Evolutionary conservation across 1,140 invertebrate genomes (phyloP).

Genomic region (Pogonomyrmex californicus): DNA sequence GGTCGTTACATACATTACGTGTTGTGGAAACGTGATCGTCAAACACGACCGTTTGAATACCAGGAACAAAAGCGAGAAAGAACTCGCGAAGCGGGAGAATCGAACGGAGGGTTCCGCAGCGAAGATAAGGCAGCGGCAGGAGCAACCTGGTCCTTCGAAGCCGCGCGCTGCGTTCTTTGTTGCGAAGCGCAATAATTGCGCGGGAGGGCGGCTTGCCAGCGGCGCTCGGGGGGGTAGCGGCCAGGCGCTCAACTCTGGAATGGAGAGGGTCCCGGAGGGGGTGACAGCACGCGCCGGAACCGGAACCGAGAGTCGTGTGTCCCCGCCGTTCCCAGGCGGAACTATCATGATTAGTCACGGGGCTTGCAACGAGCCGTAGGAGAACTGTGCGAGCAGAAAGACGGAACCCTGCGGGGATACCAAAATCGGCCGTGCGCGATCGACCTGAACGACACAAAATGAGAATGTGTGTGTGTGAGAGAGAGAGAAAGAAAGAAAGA

Average conservation of each 20-base stretch:
- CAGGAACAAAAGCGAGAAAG: conserved; percentile 23
- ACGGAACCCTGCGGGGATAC: conserved; percentile 56
- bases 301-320: conserved; percentile 87
- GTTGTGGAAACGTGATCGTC: neutral
- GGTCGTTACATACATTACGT: neutral
- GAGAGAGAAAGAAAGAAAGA: conserved; percentile 26
- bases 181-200: conserved; percentile 83
- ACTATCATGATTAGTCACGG: conserved; percentile 87
- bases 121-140: conserved; percentile 70
- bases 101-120: conserved; percentile 29
- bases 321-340: conserved; percentile 86
- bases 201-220: conserved; percentile 75
- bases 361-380: conserved; percentile 79
- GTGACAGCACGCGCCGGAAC: conserved; percentile 86
- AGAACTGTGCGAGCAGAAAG: conserved; percentile 69
- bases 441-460: conserved; percentile 68
- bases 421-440: conserved; percentile 69
- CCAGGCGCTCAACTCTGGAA: conserved; percentile 46
- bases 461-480: conserved; percentile 24
- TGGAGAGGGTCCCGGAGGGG: conserved; percentile 47
- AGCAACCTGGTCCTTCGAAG: conserved; percentile 63
- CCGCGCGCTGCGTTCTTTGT: conserved; percentile 75
- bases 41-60: conserved; percentile 60
- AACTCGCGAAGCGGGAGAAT: conserved; percentile 38
- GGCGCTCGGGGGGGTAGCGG: conserved; percentile 35